These are phyloP conservation scores for Anguilla rostrata DNA, from an alignment of 2,113 vertebrate genomes.

Conservation along the genomic window DNA sequence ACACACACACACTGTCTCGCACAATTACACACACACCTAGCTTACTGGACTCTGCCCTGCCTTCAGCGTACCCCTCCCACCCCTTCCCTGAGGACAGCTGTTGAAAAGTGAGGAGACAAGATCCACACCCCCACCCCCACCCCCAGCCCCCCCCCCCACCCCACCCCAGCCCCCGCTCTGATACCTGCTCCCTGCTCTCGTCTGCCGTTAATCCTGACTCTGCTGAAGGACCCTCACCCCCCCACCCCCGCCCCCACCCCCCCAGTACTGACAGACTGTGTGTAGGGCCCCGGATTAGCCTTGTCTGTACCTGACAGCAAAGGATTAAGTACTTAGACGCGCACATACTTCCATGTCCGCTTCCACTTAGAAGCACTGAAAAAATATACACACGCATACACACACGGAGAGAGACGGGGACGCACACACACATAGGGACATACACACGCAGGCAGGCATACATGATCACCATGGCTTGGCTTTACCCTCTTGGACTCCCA, in stretches of 20 bases:
- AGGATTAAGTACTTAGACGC: slow-evolving; percentile 52
- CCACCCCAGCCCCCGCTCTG: slow-evolving; percentile 17
- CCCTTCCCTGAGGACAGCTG: slow-evolving; percentile 29
- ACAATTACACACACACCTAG: slow-evolving; percentile 8
- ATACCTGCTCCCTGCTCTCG: slow-evolving; percentile 28
- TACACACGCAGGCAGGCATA: slow-evolving; percentile 18
- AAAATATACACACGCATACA: slow-evolving; percentile 15
- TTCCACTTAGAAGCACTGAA: slow-evolving; percentile 23
- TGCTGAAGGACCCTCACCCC: slow-evolving; percentile 35
- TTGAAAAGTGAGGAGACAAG: slow-evolving; percentile 43
- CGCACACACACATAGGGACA: not conserved
- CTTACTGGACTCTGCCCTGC: not conserved
- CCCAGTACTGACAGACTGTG: slow-evolving; percentile 45
- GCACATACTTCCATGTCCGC: slow-evolving; percentile 40
- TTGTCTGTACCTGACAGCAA: slow-evolving; percentile 45
- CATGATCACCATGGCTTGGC: slow-evolving; percentile 30
- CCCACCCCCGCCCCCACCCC: not conserved
- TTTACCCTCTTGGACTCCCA: not conserved
- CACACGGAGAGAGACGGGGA: not conserved
- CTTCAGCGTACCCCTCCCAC: not conserved
- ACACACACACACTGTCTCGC: not conserved
- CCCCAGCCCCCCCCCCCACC: not conserved
- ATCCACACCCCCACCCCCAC: slow-evolving; percentile 19
- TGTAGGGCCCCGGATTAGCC: slow-evolving; percentile 42
- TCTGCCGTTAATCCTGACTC: slow-evolving; percentile 49